A percentile compares a stretch with the other conserved stretches of the same genome.
phyloP scores from a whole-genome alignment of 1,140 invertebrate genomes.

The Orussus abietinus region DNA sequence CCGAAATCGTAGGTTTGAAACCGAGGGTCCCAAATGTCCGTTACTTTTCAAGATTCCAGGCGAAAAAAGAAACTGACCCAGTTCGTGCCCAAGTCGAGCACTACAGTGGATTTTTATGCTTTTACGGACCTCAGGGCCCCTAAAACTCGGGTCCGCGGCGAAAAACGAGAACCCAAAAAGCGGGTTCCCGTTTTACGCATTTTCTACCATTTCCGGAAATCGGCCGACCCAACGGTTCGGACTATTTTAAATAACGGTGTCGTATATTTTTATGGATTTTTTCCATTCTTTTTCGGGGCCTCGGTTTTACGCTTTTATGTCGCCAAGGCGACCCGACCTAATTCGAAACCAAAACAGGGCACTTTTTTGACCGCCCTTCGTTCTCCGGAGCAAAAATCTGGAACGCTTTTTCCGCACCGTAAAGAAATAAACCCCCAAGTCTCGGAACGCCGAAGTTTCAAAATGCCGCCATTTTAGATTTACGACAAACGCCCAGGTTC shows the following conservation, averaged over 20 bases:
- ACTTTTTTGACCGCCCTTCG: constrained; percentile 30
- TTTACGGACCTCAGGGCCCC: constrained; percentile 26
- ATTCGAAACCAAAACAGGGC: constrained; percentile 47
- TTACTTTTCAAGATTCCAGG: no score
- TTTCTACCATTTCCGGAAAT: constrained; percentile 16
- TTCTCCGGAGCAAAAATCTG: constrained; percentile 19
- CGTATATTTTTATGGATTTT: constrained; percentile 46
- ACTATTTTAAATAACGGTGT: constrained; percentile 44
- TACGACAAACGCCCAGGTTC: no score
- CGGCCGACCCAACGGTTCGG: constrained; percentile 29
- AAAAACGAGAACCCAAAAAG: constrained; percentile 37
- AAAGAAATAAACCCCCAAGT: constrained; percentile 46
- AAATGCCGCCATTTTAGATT: no score
- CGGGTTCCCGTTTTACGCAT: constrained; percentile 34
- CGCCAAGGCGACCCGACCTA: constrained; percentile 22
- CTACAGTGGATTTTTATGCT: constrained; percentile 39
- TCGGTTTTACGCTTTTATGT: constrained; percentile 26
- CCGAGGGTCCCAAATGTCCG: no score
- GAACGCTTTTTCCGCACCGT: constrained; percentile 28
- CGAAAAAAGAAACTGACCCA: no score
- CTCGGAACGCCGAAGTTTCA: no score
- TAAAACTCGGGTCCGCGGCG: constrained; percentile 30
- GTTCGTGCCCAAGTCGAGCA: constrained; percentile 22
- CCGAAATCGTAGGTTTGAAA: no score
- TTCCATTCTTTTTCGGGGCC: constrained; percentile 11